Base-by-base conservation (phyloP, 2,797 vertebrate genomes). In the Dendrocincla fuliginosa region DNA sequence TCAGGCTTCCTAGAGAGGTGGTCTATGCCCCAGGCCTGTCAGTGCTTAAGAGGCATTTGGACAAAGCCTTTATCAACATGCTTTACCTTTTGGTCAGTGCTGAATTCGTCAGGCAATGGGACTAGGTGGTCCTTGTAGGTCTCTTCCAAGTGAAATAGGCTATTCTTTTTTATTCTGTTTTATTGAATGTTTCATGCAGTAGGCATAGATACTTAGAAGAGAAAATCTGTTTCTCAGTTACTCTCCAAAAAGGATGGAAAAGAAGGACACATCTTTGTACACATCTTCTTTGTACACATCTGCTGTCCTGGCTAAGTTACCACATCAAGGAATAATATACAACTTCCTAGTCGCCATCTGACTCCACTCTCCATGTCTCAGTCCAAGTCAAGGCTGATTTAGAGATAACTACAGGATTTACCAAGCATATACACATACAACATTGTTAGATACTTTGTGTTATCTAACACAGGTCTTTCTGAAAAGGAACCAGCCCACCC, bases 11-110 rank as follows among this genome's bases (percentile, higher is more conserved):
- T 8, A 10, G 60, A 23, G n/a, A 47, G 14, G 5, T 50, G 10
- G 6, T 17, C 0, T 0, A 19, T 70, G 24, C 3, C 23, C 6
- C 33, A 49, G 30, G 20, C 20, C 35, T 63, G 9, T 47, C 17
- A 74, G 18, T 50, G 5, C 65, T 83, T 42, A 59, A 42, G 6
- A 70, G 27, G 4, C 32, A 46, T 69, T 77, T 70, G 44, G 9
- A 42, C 10, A 76, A 71, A 64, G 16, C 4, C 18, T 23, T 69
- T 63, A 42, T 25, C 1, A 56, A 9, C 1, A 5, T 10, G 3
- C 5, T 89, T 71, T 70, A 42, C 23, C 23, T 19, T 44, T 80
- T 65, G 16, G 10, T 74, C 37, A 70, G 56, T 16, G 9, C 24
- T 77, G 55, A 69, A 11, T 0, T 84, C 15, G 1, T 39, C 33